Evolutionary conservation across 1,140 invertebrate genomes (phyloP), one percentile per base, ranked within the genome.

Genomic region (Littorina saxatilis): DNA sequence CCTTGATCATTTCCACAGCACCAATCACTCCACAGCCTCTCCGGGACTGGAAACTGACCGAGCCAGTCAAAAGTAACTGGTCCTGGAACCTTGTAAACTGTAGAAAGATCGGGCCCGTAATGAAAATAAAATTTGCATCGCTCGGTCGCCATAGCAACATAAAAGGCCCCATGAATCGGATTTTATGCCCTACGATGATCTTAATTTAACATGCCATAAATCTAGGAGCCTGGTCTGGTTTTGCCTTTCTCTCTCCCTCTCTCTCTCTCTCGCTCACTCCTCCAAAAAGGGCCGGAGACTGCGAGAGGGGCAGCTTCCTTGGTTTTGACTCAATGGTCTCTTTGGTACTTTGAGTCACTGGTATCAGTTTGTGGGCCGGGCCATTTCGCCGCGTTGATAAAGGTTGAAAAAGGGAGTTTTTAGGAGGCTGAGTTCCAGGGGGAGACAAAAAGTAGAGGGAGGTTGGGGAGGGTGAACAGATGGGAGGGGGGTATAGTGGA

Each of bases 171-270:
- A 80, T 80, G 78, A 80, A 70, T 70, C 47, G 47, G 78, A 70
- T 70, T 80, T 80, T 80, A 80, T 80, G 78, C 78, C 66, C 63
- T 40, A 43, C 78, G 61, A 80, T 80, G 78, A 80, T 80, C 66
- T 80, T 80, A 80, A 80, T 80, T 80, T 80, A 80, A 80, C 78
- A 80, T 80, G 78, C 78, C 78, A 80, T 80, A 76, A 76, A 76
- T 76, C 74, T 76, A 37, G 32, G 39, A 20, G 11, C 35, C 35
- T 39, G 29, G 35, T 39, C 66, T 68, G 66, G 13, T 68, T 32
- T 35, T 66, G 23, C 27, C 20, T 32, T 35, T 66, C 61, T 66
- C 61, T 32, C 13, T 61, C 55, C n/a, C 13, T 61, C 55, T 61
- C 55, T 23, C 55, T 61, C 55, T 61, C 1, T 23, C 55, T 61